Base-by-base conservation (phyloP, 2,797 vertebrate species). In the Discoglossus pictus region DNA sequence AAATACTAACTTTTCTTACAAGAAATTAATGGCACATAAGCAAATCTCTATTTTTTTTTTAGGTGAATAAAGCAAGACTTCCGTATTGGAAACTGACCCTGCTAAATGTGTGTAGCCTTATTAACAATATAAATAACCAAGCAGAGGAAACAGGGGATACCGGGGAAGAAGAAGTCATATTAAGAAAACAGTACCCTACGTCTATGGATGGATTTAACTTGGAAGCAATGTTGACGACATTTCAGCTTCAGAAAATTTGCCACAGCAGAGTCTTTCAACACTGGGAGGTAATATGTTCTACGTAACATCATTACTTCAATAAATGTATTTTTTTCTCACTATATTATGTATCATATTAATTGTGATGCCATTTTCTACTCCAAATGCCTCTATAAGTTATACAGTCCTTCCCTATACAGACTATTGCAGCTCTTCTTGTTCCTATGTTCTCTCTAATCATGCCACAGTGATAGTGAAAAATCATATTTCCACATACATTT, bases 51-150 rank as follows among this genome's bases (percentile, higher is more conserved):
- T n/a, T n/a, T n/a, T n/a, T 74, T 82, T 80, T 74, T 54, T 75
- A 94, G 93, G 83, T 92, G 74, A 92, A 79, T 74, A 92, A 89
- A 86, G 88, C 89, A 81, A 92, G 83, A 73, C 80, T 87, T 86
- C 87, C 94, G 72, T 89, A 92, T 81, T 94, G 95, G 94, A 94
- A 92, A 20, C 73, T 89, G 79, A 90, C 90, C 8, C 84, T 98
- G 63, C 78, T 90, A 74, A 93, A 91, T 76, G 82, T 94, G 64
- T 98, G 96, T 79, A 86, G 84, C 75, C 74, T 94, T 74, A 58
- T 95, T 73, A 89, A 81, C 60, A 80, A 87, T 66, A 58, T 91
- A 68, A 83, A 86, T 24, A 82, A 74, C 39, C 80, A 83, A 61
- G 68, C 74, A 7, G 91, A 91, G 62, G 88, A 92, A 75, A 72